These are phyloP conservation scores for Hypomesus transpacificus DNA, from an alignment of 2,113 vertebrate genomes.

Conservation along the genomic window DNA sequence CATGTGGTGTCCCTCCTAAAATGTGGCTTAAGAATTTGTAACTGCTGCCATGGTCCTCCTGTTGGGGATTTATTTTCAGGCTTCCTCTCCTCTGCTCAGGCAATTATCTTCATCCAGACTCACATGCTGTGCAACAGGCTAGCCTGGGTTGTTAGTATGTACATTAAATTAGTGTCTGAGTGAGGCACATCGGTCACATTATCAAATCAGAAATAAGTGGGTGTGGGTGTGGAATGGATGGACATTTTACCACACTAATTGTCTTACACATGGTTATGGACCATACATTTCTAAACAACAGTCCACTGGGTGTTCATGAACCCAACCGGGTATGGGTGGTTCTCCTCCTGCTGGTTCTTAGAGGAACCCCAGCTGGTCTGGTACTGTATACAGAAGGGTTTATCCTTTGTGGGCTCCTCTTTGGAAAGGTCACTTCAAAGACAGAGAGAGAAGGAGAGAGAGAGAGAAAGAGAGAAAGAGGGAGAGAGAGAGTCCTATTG, in stretches of 20 bases:
- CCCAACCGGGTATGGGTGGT: background rate
- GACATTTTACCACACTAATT: no score
- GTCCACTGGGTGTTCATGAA: background rate
- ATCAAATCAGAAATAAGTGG: no score
- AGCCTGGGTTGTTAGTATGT: background rate
- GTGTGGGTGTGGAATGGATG: no score
- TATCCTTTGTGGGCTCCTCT: no score
- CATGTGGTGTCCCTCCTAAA: conserved; percentile 43
- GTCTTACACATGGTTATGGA: no score
- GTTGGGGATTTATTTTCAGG: conserved; percentile 46
- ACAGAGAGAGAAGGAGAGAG: background rate
- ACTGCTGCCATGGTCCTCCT: conserved; percentile 39
- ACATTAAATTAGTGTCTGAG: background rate
- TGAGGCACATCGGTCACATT: no score
- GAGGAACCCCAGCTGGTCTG: conserved; percentile 20
- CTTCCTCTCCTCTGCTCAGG: conserved; percentile 44
- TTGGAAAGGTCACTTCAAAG: no score
- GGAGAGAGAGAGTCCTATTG: background rate
- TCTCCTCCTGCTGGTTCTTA: conserved; percentile 2
- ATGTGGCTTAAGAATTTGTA: conserved; percentile 51
- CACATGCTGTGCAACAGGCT: conserved; percentile 28
- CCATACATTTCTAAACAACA: background rate
- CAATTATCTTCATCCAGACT: conserved; percentile 29
- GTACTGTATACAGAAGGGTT: no score
- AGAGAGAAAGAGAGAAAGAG: background rate